Conservation (phyloP, 2,888 invertebrate species). For the Apodemia mormo region DNA sequence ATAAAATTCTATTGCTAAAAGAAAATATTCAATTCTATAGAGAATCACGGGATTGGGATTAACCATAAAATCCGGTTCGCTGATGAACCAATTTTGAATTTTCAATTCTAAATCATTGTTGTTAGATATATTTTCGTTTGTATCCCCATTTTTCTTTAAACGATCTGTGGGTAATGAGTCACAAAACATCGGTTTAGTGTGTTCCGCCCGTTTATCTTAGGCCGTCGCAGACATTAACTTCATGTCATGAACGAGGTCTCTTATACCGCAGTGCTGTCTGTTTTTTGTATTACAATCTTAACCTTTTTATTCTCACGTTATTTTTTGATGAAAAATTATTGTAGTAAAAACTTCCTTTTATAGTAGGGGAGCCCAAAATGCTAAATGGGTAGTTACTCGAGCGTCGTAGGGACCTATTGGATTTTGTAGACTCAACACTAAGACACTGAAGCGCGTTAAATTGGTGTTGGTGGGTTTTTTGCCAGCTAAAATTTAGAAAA, state of each 20-base stretch:
- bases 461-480: too few relatives aligned
- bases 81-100: slow-evolving; percentile 29
- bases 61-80: slow-evolving; percentile 43
- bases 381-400: too few relatives aligned
- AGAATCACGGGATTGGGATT: slow-evolving; percentile 42
- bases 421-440: too few relatives aligned
- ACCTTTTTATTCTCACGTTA: neutral
- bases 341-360: neutral
- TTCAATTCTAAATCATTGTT: slow-evolving; percentile 32
- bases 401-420: too few relatives aligned
- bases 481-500: too few relatives aligned
- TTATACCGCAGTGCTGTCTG: slow-evolving; percentile 24
- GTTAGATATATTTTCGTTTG: slow-evolving; percentile 34
- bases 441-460: too few relatives aligned
- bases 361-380: too few relatives aligned
- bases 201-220: slow-evolving; percentile 46
- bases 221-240: slow-evolving; percentile 42
- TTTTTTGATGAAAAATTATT: neutral
- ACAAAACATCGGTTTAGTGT: slow-evolving; percentile 52
- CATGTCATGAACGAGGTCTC: slow-evolving; percentile 31
- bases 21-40: slow-evolving; percentile 50
- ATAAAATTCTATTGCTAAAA: slow-evolving; percentile 12
- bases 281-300: slow-evolving; percentile 33
- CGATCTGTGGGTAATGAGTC: slow-evolving; percentile 45
- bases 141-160: slow-evolving; percentile 29